Percentiles rank a stretch among this genome's conserved stretches.
phyloP scores from a whole-genome alignment of 2,888 invertebrate genomes.

The Ceratothoa steindachneri region DNA sequence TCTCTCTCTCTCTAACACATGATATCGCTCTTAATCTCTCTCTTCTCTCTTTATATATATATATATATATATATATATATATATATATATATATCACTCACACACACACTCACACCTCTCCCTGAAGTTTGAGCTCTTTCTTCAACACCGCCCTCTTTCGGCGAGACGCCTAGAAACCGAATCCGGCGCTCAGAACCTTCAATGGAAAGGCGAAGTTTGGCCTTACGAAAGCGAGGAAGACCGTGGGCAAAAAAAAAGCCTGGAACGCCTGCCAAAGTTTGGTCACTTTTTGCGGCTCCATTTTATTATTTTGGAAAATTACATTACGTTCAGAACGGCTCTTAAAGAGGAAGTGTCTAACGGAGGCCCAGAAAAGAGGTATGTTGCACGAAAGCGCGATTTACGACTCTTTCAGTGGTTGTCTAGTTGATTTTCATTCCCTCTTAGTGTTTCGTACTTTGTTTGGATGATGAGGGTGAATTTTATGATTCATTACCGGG shows the following conservation, averaged over 20 bases:
- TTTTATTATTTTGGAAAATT: constrained; percentile 12
- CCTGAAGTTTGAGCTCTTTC: too few relatives aligned
- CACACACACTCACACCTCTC: too few relatives aligned
- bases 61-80: too few relatives aligned
- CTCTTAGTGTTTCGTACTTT: too few relatives aligned
- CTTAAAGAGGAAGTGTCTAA: constrained; percentile 6
- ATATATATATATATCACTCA: too few relatives aligned
- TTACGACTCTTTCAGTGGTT: background rate
- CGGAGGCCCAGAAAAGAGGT: background rate
- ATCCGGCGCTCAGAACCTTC: background rate
- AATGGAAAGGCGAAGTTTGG: background rate
- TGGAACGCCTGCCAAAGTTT: constrained; percentile 8
- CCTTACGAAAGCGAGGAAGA: background rate
- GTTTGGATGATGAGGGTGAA: too few relatives aligned
- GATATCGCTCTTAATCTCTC: too few relatives aligned
- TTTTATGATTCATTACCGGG: too few relatives aligned
- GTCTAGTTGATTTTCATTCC: background rate
- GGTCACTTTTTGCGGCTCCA: constrained; percentile 8
- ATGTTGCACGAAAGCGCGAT: background rate
- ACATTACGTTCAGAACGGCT: constrained; percentile 8
- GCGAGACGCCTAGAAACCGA: background rate
- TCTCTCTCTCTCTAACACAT: too few relatives aligned
- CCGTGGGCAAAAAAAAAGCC: background rate
- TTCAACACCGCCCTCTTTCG: background rate
- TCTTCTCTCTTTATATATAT: too few relatives aligned